Conservation (phyloP, 2,113 vertebrate species). For the Fregetta grallaria region DNA sequence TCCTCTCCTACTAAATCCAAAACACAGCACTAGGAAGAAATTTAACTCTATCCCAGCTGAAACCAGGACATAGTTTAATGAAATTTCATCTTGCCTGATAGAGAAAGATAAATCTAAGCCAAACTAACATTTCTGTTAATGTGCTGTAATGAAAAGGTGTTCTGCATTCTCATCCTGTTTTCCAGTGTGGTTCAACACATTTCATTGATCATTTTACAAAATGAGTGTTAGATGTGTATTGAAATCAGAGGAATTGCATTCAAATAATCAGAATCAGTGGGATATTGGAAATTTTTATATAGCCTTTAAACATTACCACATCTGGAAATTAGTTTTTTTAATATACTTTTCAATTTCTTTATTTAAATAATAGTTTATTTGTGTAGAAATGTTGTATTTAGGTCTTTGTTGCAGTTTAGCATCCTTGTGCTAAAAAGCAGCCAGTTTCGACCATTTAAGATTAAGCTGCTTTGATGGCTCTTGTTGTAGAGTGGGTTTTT, state of each 20-base stretch:
- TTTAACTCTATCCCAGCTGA: too few species aligned
- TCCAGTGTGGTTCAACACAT: background rate
- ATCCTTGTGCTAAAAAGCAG: background rate
- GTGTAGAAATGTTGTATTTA: background rate
- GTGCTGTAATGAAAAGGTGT: background rate
- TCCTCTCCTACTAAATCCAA: too few species aligned
- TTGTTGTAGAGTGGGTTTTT: background rate
- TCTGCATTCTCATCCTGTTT: background rate
- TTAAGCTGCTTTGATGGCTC: background rate
- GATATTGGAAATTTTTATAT: background rate
- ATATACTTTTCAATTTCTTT: background rate
- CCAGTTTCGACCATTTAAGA: background rate
- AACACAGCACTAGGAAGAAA: too few species aligned
- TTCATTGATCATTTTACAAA: background rate
- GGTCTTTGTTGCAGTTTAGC: background rate
- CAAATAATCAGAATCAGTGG: background rate
- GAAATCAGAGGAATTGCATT: background rate
- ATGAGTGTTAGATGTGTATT: background rate
- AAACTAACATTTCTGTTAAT: background rate
- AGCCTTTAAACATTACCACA: background rate
- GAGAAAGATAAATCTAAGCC: background rate
- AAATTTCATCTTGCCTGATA: constrained; percentile 1
- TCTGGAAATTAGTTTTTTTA: background rate
- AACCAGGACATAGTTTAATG: too few species aligned
- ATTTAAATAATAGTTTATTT: background rate